phyloP scores from a whole-genome alignment of 2,888 invertebrate genomes.

The Trichogramma evanescens region DNA sequence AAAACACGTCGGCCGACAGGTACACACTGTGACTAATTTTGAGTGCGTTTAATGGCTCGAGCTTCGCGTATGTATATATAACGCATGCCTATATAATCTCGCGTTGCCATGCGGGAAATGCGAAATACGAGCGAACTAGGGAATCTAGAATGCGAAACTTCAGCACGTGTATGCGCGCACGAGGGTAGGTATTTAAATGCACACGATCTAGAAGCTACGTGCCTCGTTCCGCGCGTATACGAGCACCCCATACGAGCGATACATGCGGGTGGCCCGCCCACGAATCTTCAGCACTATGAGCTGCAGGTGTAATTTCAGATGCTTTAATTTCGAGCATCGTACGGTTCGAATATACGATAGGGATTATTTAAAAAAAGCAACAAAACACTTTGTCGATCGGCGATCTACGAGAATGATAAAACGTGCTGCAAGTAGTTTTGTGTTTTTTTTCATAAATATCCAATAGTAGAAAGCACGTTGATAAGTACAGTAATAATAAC shows the following conservation, averaged over 20 bases:
- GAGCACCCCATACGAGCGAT: too few relatives aligned
- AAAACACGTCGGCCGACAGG: not conserved
- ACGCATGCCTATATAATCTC: too few relatives aligned
- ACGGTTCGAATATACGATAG: not conserved
- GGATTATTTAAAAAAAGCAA: too few relatives aligned
- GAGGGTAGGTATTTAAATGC: constrained; percentile 6
- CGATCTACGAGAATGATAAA: too few relatives aligned
- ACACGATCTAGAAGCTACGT: not conserved
- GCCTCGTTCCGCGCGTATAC: too few relatives aligned
- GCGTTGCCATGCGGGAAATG: not conserved
- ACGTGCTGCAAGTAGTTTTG: too few relatives aligned
- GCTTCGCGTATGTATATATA: too few relatives aligned
- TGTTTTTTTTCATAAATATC: too few relatives aligned
- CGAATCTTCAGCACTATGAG: not conserved
- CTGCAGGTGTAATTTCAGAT: not conserved
- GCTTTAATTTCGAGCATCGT: not conserved
- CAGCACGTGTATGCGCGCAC: not conserved
- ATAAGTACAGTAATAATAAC: too few relatives aligned
- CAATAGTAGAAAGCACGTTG: too few relatives aligned
- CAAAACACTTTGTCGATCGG: too few relatives aligned
- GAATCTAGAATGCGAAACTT: not conserved
- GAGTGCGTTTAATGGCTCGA: constrained; percentile 31
- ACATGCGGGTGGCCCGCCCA: too few relatives aligned
- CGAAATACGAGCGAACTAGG: not conserved
- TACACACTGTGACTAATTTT: constrained; percentile 30